Conservation (phyloP, 1,140 invertebrate genomes). For the Cydia amplana region DNA sequence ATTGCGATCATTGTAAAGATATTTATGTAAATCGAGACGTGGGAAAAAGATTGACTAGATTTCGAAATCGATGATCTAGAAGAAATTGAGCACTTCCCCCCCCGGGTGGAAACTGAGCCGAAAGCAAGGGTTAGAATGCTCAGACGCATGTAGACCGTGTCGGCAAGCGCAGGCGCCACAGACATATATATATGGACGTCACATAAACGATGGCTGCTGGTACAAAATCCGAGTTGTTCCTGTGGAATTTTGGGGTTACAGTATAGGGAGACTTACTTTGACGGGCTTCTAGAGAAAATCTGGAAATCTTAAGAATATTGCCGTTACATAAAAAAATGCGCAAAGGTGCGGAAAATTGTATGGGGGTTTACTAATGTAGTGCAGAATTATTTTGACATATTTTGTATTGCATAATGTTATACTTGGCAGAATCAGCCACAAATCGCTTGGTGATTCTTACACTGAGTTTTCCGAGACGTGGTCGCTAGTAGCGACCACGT, state of each 20-base stretch:
- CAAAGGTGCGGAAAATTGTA: too few species aligned
- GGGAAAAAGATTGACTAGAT: slow-evolving; percentile 9
- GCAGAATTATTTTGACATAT: too few species aligned
- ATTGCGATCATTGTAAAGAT: not conserved
- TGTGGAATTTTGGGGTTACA: too few species aligned
- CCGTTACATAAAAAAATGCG: too few species aligned
- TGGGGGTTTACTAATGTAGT: too few species aligned
- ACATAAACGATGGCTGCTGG: not conserved
- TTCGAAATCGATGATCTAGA: slow-evolving; percentile 37
- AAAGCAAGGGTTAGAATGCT: slow-evolving; percentile 67
- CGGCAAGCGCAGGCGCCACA: slow-evolving; percentile 65
- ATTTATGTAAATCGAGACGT: slow-evolving; percentile 14
- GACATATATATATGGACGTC: not conserved
- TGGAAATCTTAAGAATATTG: too few species aligned
- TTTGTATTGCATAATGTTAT: too few species aligned
- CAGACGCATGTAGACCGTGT: slow-evolving; percentile 72
- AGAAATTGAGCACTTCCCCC: slow-evolving; percentile 58
- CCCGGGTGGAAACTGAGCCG: slow-evolving; percentile 56
- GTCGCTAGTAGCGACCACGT: too few species aligned
- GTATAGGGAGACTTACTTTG: too few species aligned
- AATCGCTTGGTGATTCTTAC: too few species aligned
- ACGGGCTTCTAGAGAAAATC: too few species aligned
- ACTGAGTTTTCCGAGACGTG: not conserved
- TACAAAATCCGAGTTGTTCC: not conserved
- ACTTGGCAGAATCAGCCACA: too few species aligned